Percentiles rank a stretch among this genome's conserved stretches.
Evolutionary conservation across 2,888 invertebrate species (phyloP).

Genomic region (Mactromeris polynyma): DNA sequence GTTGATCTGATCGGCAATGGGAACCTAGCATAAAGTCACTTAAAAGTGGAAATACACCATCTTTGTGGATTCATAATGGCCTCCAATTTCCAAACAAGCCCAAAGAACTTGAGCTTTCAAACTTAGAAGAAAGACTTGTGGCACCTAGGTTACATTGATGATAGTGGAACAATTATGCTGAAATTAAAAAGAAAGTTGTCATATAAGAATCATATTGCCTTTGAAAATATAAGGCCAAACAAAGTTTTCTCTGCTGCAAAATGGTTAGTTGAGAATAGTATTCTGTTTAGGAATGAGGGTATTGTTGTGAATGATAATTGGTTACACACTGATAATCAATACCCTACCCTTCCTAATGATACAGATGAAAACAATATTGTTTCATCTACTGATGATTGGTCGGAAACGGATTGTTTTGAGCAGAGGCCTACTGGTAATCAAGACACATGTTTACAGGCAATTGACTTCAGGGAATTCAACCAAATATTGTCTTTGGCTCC

Average conservation of each 20-base stretch:
- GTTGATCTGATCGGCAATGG: too few species aligned
- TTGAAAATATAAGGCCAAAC: constrained; percentile 62
- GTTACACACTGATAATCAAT: too few species aligned
- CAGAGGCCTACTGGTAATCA: neutral
- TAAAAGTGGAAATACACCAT: constrained; percentile 36
- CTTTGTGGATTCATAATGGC: constrained; percentile 49
- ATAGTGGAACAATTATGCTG: constrained; percentile 54
- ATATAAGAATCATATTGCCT: constrained; percentile 45
- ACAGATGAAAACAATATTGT: too few species aligned
- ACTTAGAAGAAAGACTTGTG: constrained; percentile 66
- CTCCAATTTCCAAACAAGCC: constrained; percentile 58
- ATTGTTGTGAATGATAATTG: neutral
- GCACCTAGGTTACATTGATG: constrained; percentile 58
- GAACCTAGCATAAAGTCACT: too few species aligned
- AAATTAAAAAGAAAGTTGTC: neutral
- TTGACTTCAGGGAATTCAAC: constrained; percentile 53
- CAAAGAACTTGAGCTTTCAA: constrained; percentile 47
- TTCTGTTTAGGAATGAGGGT: constrained; percentile 22
- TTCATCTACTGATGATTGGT: too few species aligned
- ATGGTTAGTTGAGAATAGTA: constrained; percentile 63
- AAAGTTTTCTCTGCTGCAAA: constrained; percentile 59
- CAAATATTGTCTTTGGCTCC: constrained; percentile 43
- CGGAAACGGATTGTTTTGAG: neutral
- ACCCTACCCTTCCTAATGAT: too few species aligned
- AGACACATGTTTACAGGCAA: neutral